Evolutionary conservation across 2,113 vertebrate genomes (phyloP).

Genomic region (Erinaceus europaeus): DNA sequence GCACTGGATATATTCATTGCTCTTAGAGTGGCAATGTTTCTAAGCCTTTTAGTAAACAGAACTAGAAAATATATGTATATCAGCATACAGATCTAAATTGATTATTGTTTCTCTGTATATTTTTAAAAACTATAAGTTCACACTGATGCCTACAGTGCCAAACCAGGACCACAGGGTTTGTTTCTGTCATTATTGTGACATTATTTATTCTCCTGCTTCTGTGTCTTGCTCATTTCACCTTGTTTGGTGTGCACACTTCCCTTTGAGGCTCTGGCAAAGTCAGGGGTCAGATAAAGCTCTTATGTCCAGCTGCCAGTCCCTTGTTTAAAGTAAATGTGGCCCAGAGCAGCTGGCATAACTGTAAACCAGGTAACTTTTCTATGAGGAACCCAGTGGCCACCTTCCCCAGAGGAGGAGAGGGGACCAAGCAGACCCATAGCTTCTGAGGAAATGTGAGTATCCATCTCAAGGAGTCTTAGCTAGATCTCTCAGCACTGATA

Average conservation of each 20-base stretch:
- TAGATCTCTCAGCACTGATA: not conserved
- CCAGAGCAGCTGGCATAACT: not conserved
- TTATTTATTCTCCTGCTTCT: not conserved
- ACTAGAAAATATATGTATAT: not conserved
- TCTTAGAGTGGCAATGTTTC: not conserved
- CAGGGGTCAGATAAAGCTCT: not conserved
- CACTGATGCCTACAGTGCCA: not conserved
- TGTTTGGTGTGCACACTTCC: not conserved
- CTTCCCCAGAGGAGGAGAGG: not conserved
- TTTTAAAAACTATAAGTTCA: constrained; percentile 15
- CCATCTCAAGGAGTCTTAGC: not conserved
- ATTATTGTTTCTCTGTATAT: not conserved
- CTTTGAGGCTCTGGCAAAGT: not conserved
- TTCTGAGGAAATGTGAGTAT: not conserved
- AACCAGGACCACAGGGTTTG: not conserved
- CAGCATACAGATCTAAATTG: not conserved
- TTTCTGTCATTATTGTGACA: not conserved
- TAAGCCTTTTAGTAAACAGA: not conserved
- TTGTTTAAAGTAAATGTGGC: not conserved
- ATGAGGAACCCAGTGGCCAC: not conserved
- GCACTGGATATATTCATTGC: not conserved
- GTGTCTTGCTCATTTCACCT: not conserved
- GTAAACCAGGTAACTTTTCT: constrained; percentile 1
- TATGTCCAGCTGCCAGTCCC: not conserved
- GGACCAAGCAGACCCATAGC: not conserved